These are phyloP conservation scores for Paramormyrops hopkinsi DNA, from an alignment of 2,797 vertebrate genomes.

Conservation along the genomic window DNA sequence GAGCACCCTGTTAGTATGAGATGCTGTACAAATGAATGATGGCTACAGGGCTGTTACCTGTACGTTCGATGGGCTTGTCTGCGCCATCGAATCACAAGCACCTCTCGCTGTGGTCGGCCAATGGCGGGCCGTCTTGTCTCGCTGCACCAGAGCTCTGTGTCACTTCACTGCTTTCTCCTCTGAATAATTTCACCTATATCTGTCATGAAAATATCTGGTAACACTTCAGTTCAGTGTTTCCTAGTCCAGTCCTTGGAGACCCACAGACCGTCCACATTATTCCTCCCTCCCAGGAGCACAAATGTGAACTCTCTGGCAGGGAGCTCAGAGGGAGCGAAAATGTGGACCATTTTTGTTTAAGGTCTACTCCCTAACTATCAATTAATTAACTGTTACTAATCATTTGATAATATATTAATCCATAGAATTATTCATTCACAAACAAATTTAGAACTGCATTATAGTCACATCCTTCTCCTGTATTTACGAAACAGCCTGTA, in stretches of 20 bases:
- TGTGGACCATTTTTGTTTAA: background rate
- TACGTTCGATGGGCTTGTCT: background rate
- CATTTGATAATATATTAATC: background rate
- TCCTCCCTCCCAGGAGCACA: background rate
- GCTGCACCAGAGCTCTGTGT: background rate
- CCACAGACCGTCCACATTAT: background rate
- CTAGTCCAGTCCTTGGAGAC: background rate
- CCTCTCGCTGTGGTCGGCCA: background rate
- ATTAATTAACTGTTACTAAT: background rate
- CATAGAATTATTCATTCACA: background rate
- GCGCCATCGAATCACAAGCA: background rate
- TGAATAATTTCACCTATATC: background rate
- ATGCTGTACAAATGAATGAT: background rate
- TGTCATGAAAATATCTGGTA: background rate
- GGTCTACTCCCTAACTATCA: background rate
- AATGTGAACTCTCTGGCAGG: background rate
- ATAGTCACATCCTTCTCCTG: background rate
- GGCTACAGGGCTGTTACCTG: background rate
- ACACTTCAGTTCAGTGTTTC: background rate
- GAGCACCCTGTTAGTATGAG: background rate
- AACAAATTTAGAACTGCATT: background rate
- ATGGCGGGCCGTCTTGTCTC: background rate
- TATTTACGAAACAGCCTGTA: background rate
- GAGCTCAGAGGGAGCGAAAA: background rate
- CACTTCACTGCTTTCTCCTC: background rate